Conservation (phyloP, 2,113 vertebrate species). For the Oreocharis arfaki region DNA sequence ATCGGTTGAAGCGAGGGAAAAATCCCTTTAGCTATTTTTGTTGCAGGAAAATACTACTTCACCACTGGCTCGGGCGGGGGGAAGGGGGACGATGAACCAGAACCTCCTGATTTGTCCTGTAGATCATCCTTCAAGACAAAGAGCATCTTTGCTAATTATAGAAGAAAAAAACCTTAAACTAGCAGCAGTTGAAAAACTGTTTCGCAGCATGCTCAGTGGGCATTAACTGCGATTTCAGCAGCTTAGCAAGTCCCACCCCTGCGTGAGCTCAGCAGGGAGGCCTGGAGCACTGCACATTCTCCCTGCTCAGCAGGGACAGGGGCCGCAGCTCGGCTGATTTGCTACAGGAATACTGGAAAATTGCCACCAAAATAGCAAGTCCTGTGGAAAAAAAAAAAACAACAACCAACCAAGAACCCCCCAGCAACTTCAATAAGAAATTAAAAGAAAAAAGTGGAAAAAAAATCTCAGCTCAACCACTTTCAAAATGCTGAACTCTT, state of each 20-base stretch:
- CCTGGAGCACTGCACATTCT: conserved; percentile 37
- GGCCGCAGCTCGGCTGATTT: neutral
- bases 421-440: neutral
- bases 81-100: neutral
- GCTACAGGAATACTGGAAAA: conserved; percentile 49
- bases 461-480: neutral
- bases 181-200: conserved; percentile 16
- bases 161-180: neutral
- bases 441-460: neutral
- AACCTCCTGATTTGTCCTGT: neutral
- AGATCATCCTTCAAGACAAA: conserved; percentile 19
- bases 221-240: conserved; percentile 45
- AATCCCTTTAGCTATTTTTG: conserved; percentile 54
- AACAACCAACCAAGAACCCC: neutral
- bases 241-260: conserved; percentile 50
- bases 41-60: conserved; percentile 53
- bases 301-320: conserved; percentile 41
- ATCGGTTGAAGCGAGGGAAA: conserved; percentile 5
- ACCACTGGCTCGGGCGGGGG: neutral
- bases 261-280: neutral
- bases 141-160: conserved; percentile 42
- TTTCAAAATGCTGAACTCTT: neutral
- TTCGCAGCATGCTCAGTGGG: conserved; percentile 36
- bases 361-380: conserved; percentile 45
- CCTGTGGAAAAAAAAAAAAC: neutral